Conservation (phyloP, 2,113 vertebrate genomes). For the Charadrius vociferus region DNA sequence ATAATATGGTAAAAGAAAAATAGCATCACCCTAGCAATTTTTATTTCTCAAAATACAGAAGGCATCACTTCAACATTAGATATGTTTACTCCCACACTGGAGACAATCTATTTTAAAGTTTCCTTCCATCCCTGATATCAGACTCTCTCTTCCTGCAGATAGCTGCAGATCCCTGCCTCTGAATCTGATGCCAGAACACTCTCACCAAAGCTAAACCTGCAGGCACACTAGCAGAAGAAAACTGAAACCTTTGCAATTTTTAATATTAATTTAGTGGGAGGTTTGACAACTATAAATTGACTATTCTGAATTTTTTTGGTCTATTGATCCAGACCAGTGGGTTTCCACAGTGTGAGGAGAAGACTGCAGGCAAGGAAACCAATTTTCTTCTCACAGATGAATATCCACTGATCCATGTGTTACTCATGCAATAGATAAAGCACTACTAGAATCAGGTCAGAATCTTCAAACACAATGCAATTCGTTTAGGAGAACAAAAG, state of each 20-base stretch:
- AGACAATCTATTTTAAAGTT: neutral
- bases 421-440: neutral
- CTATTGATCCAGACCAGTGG: neutral
- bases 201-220: neutral
- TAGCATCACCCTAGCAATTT: neutral
- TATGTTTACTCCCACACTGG: neutral
- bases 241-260: neutral
- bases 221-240: neutral
- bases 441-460: neutral
- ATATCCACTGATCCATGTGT: neutral
- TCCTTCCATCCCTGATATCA: neutral
- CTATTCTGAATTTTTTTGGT: neutral
- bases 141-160: neutral
- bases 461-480: neutral
- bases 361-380: neutral
- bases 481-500: neutral
- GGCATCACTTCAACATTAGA: neutral
- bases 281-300: neutral
- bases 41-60: neutral
- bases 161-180: neutral
- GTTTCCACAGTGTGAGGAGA: neutral
- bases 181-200: neutral
- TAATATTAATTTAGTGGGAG: neutral
- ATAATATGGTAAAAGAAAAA: neutral
- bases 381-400: neutral